phyloP scores from a whole-genome alignment of 2,113 vertebrate genomes.

The Ceyx cyanopectus region DNA sequence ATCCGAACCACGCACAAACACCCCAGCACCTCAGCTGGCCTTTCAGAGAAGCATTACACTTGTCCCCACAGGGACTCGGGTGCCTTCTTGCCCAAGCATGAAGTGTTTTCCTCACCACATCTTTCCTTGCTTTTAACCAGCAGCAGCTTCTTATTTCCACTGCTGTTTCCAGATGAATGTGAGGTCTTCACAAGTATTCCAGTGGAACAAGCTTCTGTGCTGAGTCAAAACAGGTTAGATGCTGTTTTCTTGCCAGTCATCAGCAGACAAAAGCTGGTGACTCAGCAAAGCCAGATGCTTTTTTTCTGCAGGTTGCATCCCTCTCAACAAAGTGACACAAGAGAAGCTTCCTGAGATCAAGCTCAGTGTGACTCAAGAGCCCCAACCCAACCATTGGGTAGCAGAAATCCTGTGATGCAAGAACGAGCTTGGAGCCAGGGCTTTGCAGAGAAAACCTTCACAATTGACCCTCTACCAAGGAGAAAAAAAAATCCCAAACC shows the following conservation, averaged over 20 bases:
- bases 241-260: neutral
- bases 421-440: neutral
- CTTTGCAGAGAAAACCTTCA: neutral
- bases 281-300: neutral
- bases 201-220: neutral
- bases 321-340: neutral
- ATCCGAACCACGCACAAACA: neutral
- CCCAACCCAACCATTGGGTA: neutral
- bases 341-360: neutral
- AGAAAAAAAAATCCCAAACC: neutral
- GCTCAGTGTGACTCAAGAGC: neutral
- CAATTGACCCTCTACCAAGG: neutral
- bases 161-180: neutral
- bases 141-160: neutral
- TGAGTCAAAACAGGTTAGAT: neutral
- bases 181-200: neutral
- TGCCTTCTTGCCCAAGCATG: neutral
- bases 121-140: neutral
- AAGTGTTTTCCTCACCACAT: neutral
- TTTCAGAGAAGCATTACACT: neutral
- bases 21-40: neutral
- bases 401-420: neutral
- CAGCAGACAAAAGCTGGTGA: neutral
- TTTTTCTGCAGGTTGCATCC: neutral
- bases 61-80: neutral